Evolutionary conservation across 2,113 vertebrate species (phyloP).

Genomic region (Oxygymnocypris stewartii): DNA sequence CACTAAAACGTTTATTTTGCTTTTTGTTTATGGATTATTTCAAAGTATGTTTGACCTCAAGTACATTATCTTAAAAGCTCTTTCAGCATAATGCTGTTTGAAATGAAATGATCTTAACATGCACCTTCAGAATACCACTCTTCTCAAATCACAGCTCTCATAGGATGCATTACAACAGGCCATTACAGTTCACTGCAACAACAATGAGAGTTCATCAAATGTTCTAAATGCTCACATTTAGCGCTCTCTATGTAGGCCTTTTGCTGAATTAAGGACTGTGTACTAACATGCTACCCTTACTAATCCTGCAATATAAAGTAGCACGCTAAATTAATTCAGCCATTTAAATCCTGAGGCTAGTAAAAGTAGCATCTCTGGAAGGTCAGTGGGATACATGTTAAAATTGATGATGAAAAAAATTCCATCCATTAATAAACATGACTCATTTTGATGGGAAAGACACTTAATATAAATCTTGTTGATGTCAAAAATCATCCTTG

Average conservation of each 20-base stretch:
- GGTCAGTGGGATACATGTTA: not conserved
- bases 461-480: not conserved
- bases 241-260: not conserved
- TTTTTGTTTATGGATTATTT: slow-evolving; percentile 16
- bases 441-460: not conserved
- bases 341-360: slow-evolving; percentile 6
- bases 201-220: not conserved
- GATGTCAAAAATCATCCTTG: not conserved
- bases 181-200: not conserved
- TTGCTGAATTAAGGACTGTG: not conserved
- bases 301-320: not conserved
- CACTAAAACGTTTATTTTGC: slow-evolving; percentile 2
- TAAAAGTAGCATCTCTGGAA: not conserved
- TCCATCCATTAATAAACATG: not conserved
- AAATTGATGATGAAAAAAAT: not conserved
- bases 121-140: slow-evolving; percentile 15
- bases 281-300: not conserved
- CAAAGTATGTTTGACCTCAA: slow-evolving; percentile 26
- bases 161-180: not conserved
- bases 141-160: not conserved
- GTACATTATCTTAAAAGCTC: slow-evolving; percentile 36
- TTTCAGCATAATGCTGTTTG: slow-evolving; percentile 24
- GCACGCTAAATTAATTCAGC: not conserved
- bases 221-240: not conserved
- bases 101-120: slow-evolving; percentile 23